Conservation (phyloP, 2,113 vertebrate genomes). For the Nipponia nippon region DNA sequence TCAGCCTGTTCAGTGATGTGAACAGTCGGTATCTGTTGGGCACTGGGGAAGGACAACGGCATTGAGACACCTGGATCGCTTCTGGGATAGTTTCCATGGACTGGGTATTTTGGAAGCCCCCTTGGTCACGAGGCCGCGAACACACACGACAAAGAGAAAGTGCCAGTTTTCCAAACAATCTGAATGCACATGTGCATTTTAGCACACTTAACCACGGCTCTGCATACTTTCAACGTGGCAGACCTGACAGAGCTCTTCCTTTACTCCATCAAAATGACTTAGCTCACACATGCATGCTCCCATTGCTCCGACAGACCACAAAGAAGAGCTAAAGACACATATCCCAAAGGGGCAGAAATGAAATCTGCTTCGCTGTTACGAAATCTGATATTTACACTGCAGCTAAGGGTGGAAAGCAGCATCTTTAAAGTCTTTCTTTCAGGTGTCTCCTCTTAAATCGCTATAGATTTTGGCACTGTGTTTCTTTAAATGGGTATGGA, state of each 20-base stretch:
- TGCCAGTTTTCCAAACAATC: not conserved
- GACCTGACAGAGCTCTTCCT: not conserved
- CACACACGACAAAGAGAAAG: not conserved
- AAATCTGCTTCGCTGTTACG: not conserved
- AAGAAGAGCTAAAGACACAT: not conserved
- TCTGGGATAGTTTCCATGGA: not conserved
- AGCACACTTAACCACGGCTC: not conserved
- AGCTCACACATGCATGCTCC: not conserved
- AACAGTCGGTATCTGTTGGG: not conserved
- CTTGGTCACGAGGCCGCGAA: not conserved
- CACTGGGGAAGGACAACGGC: not conserved
- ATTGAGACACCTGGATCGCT: not conserved
- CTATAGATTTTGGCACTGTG: not conserved
- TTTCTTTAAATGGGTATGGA: not conserved
- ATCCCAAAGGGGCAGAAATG: not conserved
- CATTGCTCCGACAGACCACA: not conserved
- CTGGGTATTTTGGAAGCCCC: not conserved
- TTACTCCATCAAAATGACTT: not conserved
- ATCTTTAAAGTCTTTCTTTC: not conserved
- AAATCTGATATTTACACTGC: not conserved
- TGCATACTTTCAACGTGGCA: not conserved
- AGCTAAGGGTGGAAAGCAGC: not conserved
- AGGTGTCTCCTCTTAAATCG: slow-evolving; percentile 17
- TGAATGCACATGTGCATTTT: accelerated
- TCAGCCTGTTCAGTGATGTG: not conserved